Conservation (phyloP, 2,113 vertebrate species). For the Hucho hucho region DNA sequence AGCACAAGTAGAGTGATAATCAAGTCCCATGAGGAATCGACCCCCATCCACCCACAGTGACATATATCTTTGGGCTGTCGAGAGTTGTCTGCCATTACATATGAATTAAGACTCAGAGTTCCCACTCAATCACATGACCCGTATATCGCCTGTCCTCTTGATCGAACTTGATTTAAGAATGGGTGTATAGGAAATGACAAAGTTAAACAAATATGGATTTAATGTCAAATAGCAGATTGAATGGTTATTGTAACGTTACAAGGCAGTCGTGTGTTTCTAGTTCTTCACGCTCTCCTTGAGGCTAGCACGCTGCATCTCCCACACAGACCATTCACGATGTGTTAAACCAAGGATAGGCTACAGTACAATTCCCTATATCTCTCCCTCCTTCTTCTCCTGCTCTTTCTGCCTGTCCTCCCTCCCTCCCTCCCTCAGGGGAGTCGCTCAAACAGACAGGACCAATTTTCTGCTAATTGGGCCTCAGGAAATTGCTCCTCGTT, state of each 20-base stretch:
- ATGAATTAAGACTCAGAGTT: too few species aligned
- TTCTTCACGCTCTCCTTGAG: neutral
- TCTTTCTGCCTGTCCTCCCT: neutral
- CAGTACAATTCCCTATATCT: neutral
- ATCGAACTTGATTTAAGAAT: too few species aligned
- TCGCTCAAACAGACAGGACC: conserved; percentile 72
- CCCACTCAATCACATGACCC: too few species aligned
- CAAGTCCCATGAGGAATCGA: conserved; percentile 33
- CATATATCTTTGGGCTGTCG: neutral
- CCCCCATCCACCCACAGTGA: conserved; percentile 50
- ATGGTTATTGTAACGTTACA: too few species aligned
- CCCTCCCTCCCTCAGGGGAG: conserved; percentile 45
- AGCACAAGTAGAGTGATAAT: conserved; percentile 25
- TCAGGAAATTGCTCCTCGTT: conserved; percentile 78
- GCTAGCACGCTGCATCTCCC: neutral
- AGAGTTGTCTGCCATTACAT: neutral
- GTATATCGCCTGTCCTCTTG: too few species aligned
- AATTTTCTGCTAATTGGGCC: conserved; percentile 79
- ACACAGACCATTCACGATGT: neutral
- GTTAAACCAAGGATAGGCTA: neutral
- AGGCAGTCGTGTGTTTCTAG: too few species aligned
- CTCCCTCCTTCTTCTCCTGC: neutral
- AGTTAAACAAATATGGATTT: too few species aligned
- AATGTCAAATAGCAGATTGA: too few species aligned
- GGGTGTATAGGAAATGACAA: too few species aligned